These are phyloP conservation scores for Amiota mariae DNA, from an alignment of 2,888 invertebrate species.

Conservation along the genomic window DNA sequence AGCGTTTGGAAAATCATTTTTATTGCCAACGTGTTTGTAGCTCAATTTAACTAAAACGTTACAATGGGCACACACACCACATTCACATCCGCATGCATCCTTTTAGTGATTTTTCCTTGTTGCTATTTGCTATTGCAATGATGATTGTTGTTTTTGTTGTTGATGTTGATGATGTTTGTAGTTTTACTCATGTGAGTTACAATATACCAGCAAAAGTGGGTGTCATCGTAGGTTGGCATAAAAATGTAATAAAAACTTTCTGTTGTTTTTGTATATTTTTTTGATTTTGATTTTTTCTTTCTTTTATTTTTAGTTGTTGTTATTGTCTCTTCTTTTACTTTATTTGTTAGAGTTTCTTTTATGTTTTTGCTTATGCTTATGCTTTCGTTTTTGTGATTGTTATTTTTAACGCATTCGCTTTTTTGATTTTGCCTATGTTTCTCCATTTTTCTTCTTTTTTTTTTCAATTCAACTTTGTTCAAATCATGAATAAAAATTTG, in stretches of 20 bases:
- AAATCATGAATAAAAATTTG: too few relatives aligned
- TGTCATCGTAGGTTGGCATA: too few relatives aligned
- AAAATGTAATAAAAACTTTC: too few relatives aligned
- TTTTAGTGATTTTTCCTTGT: constrained; percentile 41
- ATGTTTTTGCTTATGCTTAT: too few relatives aligned
- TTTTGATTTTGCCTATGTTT: too few relatives aligned
- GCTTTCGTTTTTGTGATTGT: too few relatives aligned
- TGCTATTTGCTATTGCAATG: constrained; percentile 37
- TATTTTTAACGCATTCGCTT: too few relatives aligned
- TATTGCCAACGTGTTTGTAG: constrained; percentile 69
- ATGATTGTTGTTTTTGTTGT: constrained; percentile 35
- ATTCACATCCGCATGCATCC: constrained; percentile 32
- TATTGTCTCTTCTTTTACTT: constrained; percentile 28
- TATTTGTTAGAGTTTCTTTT: constrained; percentile 46
- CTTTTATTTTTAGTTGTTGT: constrained; percentile 21
- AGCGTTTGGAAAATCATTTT: constrained; percentile 56
- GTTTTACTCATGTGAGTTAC: too few relatives aligned
- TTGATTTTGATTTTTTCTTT: neutral
- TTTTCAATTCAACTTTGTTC: too few relatives aligned
- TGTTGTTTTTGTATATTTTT: too few relatives aligned
- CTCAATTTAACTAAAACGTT: constrained; percentile 66
- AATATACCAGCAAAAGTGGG: too few relatives aligned
- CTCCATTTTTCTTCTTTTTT: too few relatives aligned
- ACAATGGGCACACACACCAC: constrained; percentile 45
- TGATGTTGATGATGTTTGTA: constrained; percentile 12